Base-by-base conservation (phyloP, 2,888 invertebrate genomes). In the Epinotia ramella region DNA sequence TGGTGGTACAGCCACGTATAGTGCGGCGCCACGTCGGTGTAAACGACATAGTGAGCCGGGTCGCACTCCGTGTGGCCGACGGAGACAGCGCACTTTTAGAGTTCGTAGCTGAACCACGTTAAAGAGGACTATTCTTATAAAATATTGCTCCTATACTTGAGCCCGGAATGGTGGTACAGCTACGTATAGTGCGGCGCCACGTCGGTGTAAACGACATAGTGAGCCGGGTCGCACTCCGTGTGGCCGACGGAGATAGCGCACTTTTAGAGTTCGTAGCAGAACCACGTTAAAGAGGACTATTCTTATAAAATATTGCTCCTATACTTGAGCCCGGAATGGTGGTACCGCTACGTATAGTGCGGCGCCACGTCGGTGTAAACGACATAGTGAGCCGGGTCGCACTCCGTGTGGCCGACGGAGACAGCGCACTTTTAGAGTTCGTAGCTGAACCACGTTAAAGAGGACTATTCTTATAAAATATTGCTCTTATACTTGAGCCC, bases 1-100 rank as follows among this genome's bases (percentile, higher is more conserved):
- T 94, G 88, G 18, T 93, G 92, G 66, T 87, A 89, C 63, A 93
- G 88, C 94, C 94, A 94, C 0, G 90, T 88, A 67, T 92, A 92
- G 77, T 93, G 92, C 0, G 93, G 93, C 1, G 84, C 92, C 0
- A 93, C 91, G 66, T 93, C 91, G 0, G 92, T 92, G 59, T 90
- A 94, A 0, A 94, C 87, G 0, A 91, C 90, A 66, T 92, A 93
- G 80, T 84, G 90, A 0, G 80, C 83, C 0, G 92, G 90, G 68
- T 92, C 88, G 71, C 93, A 94, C 7, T 82, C 77, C 0, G 78
- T 83, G 0, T 86, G 82, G 0, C 86, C 87, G 0, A 85, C 81
- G 1, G 86, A 80, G 0, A 89, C 85, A 0, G 89, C 92, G 70
- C 93, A 93, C 78, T 91, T 92, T 7, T 93, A 94, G 1, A 94